Evolutionary conservation across 2,888 invertebrate species (phyloP).

Genomic region (Aelia acuminata): DNA sequence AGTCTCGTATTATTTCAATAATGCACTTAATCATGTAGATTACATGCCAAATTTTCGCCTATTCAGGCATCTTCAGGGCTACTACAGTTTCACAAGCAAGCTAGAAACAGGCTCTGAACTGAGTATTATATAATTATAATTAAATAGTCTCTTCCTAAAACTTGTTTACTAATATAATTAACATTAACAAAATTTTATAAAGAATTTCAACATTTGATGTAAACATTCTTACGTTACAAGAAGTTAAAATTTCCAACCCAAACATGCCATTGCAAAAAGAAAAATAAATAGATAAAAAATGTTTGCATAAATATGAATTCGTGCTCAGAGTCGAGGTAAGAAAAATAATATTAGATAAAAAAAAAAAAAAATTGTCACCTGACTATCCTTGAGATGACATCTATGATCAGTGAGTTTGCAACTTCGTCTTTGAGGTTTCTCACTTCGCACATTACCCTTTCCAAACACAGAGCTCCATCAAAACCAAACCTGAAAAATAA

Average conservation of each 20-base stretch:
- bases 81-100: too few species aligned
- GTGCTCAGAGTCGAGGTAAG: not conserved
- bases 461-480: conserved; percentile 50
- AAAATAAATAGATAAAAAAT: not conserved
- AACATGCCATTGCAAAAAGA: too few species aligned
- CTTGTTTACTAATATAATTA: too few species aligned
- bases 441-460: conserved; percentile 49
- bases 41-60: too few species aligned
- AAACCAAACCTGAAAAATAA: conserved; percentile 40
- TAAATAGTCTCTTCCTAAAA: too few species aligned
- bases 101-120: too few species aligned
- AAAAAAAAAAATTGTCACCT: not conserved
- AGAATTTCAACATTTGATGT: not conserved
- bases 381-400: conserved; percentile 5
- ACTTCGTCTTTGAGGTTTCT: not conserved
- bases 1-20: too few species aligned
- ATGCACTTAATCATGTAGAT: too few species aligned
- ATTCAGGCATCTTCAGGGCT: too few species aligned
- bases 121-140: too few species aligned
- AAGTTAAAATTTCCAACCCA: not conserved
- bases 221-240: not conserved
- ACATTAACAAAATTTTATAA: not conserved
- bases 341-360: not conserved
- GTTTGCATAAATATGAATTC: not conserved
- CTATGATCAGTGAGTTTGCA: conserved; percentile 47